Evolutionary conservation across 2,113 vertebrate species (phyloP).

Genomic region (Rhinopomastus cyanomelas): DNA sequence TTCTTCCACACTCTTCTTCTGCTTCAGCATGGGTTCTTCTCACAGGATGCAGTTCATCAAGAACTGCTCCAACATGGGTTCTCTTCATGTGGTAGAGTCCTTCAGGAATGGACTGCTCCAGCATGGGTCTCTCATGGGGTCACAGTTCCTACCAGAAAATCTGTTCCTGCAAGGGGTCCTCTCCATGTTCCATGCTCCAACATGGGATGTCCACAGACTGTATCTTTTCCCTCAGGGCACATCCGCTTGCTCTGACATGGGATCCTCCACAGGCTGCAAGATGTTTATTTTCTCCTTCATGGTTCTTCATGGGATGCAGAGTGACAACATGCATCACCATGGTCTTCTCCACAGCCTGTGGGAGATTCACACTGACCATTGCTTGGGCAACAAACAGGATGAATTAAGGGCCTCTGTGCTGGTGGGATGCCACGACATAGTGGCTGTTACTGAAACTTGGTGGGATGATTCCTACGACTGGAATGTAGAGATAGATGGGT

Average conservation of each 20-base stretch:
- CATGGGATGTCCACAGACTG: background rate
- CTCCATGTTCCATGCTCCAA: background rate
- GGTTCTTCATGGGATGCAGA: background rate
- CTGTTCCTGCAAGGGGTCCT: background rate
- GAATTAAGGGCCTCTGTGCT: too few species aligned
- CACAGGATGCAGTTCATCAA: background rate
- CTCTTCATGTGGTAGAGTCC: background rate
- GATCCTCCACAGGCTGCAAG: background rate
- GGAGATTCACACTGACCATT: too few species aligned
- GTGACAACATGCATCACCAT: background rate
- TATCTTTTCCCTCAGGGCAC: background rate
- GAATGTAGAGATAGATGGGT: too few species aligned
- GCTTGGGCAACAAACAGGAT: too few species aligned
- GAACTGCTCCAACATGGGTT: background rate
- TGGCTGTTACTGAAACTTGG: too few species aligned
- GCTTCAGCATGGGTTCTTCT: background rate
- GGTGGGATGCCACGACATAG: too few species aligned
- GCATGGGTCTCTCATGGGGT: background rate
- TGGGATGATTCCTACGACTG: too few species aligned
- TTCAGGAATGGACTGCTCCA: background rate
- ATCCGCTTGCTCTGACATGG: background rate
- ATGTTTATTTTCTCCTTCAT: background rate
- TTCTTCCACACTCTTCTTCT: background rate
- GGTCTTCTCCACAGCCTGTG: background rate
- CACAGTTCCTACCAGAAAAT: background rate